These are phyloP conservation scores for Trogon surrucura DNA, from an alignment of 2,113 vertebrate genomes.

Conservation along the genomic window DNA sequence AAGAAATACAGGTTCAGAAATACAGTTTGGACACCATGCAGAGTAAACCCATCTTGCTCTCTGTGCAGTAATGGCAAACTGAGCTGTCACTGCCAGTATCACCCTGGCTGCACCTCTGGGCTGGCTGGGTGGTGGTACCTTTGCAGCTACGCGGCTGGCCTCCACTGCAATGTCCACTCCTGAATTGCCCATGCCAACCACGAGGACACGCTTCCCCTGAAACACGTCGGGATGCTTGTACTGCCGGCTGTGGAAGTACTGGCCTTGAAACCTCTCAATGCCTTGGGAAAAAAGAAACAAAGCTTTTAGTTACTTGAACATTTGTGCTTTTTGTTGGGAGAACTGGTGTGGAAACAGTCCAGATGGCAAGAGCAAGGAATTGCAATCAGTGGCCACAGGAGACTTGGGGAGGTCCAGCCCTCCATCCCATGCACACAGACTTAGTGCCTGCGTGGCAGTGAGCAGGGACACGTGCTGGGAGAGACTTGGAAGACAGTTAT, in stretches of 20 bases:
- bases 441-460: neutral
- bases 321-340: neutral
- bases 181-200: constrained; percentile 89
- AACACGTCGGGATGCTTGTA: constrained; percentile 83
- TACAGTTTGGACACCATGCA: neutral
- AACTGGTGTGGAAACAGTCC: neutral
- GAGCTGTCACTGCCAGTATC: neutral
- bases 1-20: neutral
- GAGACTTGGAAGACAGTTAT: neutral
- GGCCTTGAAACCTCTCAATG: constrained; percentile 80
- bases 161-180: constrained; percentile 88
- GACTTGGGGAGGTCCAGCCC: fast-evolving
- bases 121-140: constrained; percentile 68
- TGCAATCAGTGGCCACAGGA: neutral
- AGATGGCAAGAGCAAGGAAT: neutral
- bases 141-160: constrained; percentile 80
- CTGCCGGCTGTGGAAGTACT: constrained; percentile 82
- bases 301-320: neutral
- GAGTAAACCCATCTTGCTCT: neutral
- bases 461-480: neutral
- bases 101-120: fast-evolving
- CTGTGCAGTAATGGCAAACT: neutral
- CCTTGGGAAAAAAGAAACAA: constrained; percentile 68
- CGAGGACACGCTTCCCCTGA: constrained; percentile 83
- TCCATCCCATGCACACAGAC: neutral